Conservation (phyloP, 2,797 vertebrate genomes). For the Phrynocephalus forsythii region DNA sequence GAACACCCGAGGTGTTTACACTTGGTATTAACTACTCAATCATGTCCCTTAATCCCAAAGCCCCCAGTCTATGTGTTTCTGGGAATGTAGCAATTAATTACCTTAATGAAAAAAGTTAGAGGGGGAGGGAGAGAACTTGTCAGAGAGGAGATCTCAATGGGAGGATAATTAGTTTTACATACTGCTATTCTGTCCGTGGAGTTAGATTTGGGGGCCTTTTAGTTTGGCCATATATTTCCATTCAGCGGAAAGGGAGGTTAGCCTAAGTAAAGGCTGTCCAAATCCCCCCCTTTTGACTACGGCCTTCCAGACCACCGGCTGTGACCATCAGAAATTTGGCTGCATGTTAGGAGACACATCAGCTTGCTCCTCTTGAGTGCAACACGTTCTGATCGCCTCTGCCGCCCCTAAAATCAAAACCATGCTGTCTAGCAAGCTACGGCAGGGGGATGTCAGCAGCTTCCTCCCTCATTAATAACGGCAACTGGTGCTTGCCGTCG, state of each 20-base stretch:
- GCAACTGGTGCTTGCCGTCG: conserved; percentile 61
- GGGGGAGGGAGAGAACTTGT: conserved; percentile 16
- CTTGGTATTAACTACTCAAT: conserved; percentile 73
- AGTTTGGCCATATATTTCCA: conserved; percentile 54
- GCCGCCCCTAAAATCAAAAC: conserved; percentile 36
- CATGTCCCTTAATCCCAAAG: conserved; percentile 68
- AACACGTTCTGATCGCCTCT: conserved; percentile 60
- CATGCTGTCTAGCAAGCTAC: conserved; percentile 48
- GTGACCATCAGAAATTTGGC: conserved; percentile 55
- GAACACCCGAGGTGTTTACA: conserved; percentile 73
- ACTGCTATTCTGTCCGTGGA: conserved; percentile 63
- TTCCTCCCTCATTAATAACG: conserved; percentile 58
- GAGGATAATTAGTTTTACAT: conserved; percentile 75
- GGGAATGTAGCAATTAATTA: conserved; percentile 76
- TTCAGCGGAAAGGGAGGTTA: conserved; percentile 71
- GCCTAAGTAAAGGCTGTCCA: conserved; percentile 15
- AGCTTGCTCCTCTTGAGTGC: conserved; percentile 60
- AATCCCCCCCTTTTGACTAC: conserved; percentile 54
- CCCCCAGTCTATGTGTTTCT: conserved; percentile 67
- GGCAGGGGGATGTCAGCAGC: conserved; percentile 59
- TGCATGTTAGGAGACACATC: conserved; percentile 47
- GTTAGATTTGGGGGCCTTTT: conserved; percentile 45
- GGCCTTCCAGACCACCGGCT: conserved; percentile 74
- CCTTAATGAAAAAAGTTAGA: conserved; percentile 69
- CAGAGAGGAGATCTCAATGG: conserved; percentile 56